Percentiles rank a stretch among this genome's conserved stretches.
Conservation (phyloP, 2,888 invertebrate species). For the Rhodophaea formosa region DNA sequence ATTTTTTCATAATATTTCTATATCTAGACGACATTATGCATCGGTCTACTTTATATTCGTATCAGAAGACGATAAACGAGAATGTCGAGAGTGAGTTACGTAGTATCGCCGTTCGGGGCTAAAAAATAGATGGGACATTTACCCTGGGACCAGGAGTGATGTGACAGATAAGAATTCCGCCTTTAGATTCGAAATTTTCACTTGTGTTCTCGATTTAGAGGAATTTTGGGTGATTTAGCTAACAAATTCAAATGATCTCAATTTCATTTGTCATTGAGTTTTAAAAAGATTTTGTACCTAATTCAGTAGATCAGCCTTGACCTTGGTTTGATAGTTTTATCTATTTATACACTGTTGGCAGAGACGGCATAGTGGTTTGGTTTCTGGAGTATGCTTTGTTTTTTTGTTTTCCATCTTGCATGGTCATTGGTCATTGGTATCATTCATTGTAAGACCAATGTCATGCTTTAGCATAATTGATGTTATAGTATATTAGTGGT, state of each 20-base stretch:
- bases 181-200: slow-evolving; percentile 2
- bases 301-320: no score
- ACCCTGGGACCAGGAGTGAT: slow-evolving; percentile 39
- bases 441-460: no score
- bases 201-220: background rate
- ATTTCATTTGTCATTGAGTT: no score
- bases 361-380: no score
- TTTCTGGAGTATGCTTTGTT: no score
- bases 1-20: background rate
- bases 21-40: slow-evolving; percentile 10
- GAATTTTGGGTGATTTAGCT: background rate
- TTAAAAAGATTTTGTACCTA: no score
- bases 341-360: no score
- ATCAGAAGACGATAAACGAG: slow-evolving; percentile 17
- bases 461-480: no score
- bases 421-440: no score
- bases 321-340: no score
- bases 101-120: slow-evolving; percentile 14
- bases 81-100: slow-evolving; percentile 15
- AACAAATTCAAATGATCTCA: background rate
- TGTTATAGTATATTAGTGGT: no score
- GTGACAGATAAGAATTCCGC: slow-evolving; percentile 39
- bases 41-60: slow-evolving; percentile 15
- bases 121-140: slow-evolving; percentile 47
- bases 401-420: no score